Evolutionary conservation across 1,140 invertebrate species (phyloP).

Genomic region (Drosophila bipectinata): DNA sequence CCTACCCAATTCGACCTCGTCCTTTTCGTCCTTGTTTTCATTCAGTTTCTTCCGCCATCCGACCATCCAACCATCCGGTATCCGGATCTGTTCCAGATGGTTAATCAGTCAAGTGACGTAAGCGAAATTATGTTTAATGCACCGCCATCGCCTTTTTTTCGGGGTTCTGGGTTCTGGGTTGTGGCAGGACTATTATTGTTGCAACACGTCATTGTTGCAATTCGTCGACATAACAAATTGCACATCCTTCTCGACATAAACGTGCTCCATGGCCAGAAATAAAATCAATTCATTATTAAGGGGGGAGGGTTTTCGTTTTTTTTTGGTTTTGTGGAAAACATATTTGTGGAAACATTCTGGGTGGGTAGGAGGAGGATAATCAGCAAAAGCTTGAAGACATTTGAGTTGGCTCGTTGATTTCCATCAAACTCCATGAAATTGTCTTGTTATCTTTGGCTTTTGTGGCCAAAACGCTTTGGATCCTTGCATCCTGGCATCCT

Average conservation of each 20-base stretch:
- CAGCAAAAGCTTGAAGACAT: conserved; percentile 9
- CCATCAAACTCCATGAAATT: conserved; percentile 57
- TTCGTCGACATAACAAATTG: conserved; percentile 23
- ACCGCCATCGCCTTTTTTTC: conserved; percentile 16
- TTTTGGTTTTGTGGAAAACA: no score
- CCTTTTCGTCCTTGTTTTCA: conserved; percentile 3
- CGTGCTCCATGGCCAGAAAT: neutral
- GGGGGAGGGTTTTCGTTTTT: neutral
- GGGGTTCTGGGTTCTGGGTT: neutral
- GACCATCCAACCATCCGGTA: neutral
- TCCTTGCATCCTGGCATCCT: neutral
- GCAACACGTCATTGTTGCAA: conserved; percentile 16
- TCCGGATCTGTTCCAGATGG: conserved; percentile 37
- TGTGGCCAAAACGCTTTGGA: conserved; percentile 39
- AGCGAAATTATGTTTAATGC: conserved; percentile 51
- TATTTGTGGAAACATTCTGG: neutral
- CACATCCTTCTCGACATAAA: neutral
- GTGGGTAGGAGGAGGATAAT: neutral
- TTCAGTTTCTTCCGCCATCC: neutral
- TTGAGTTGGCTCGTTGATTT: conserved; percentile 39
- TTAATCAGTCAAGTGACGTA: conserved; percentile 62
- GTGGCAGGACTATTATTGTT: conserved; percentile 5
- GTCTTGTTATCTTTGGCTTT: conserved; percentile 63
- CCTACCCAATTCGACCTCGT: neutral
- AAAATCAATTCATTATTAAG: neutral